Base-by-base conservation (phyloP, 2,113 vertebrate species). In the Micronisus gabar region DNA sequence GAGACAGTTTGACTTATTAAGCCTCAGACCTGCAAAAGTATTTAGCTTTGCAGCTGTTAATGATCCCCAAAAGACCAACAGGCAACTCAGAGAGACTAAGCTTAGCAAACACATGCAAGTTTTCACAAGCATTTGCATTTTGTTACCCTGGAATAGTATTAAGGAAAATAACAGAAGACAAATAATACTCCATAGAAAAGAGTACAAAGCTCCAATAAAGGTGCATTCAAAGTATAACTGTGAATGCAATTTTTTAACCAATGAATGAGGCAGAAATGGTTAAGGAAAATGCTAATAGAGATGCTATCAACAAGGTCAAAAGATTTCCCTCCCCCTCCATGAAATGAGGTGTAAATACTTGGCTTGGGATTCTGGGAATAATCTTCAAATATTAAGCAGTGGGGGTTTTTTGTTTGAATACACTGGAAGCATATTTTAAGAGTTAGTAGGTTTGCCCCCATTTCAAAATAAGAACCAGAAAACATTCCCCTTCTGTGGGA, bases 31-130 rank as follows among this genome's bases (percentile, higher is more conserved):
- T 94, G 81, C 84, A 95, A 59, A 95, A 91, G 43, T 81, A 86
- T 90, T 94, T 83, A 85, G 66, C 40, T 95, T 88, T 78, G 63
- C 84, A 95, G 81, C 45, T 93, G 81, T 78, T 94, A 93, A 92
- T 16, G 55, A 93, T 50, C 89, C 82, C 90, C 82, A 71, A 62
- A 93, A 96, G 74, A 88, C 58, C 83, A 78, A 70, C 1, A 62
- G 50, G 43, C 79, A 72, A 86, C 62, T 76, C 3, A 0, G 9
- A 59, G 71, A 84, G 32, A 90, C 0, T 34, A 58, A 88, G 25
- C 32, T 86, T 83, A 72, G 81, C 32, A 88, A 86, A 82, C 32
- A 47, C 30, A 38, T 45, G 0, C 11, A 34, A 45, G 12, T 82
- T 94, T 68, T 79, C 71, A 74, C n/a, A 67, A 41, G 45, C 13